phyloP scores from a whole-genome alignment of 2,797 vertebrate genomes.

The Melanotaenia parkinsoni region DNA sequence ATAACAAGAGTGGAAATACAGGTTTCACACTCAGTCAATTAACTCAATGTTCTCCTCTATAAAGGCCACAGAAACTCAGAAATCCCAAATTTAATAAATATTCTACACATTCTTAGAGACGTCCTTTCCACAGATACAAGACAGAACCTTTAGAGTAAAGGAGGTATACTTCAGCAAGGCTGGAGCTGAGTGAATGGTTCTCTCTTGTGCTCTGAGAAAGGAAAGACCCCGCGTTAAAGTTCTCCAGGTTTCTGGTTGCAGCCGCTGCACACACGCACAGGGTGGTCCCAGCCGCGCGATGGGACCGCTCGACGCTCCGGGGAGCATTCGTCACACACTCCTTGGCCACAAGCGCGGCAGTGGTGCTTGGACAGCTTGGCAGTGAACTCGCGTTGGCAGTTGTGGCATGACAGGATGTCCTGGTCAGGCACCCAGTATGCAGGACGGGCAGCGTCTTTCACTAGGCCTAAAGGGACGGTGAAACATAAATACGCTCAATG shows the following conservation, averaged over 20 bases:
- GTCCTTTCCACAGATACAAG: conserved; percentile 69
- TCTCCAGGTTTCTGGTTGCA: conserved; percentile 97
- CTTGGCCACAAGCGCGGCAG: conserved; percentile 97
- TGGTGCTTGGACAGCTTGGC: conserved; percentile 98
- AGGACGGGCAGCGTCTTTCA: conserved; percentile 97
- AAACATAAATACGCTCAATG: conserved; percentile 5
- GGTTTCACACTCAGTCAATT: conserved; percentile 69
- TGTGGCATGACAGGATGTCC: conserved; percentile 93
- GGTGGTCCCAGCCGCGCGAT: conserved; percentile 98
- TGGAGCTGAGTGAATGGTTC: conserved; percentile 64
- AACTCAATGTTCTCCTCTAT: conserved; percentile 72
- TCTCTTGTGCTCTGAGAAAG: conserved; percentile 60
- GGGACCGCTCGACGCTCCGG: conserved; percentile 91
- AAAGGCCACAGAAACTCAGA: conserved; percentile 77
- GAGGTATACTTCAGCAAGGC: conserved; percentile 68
- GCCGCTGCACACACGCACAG: conserved; percentile 92
- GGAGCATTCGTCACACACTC: conserved; percentile 97
- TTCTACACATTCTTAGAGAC: conserved; percentile 54
- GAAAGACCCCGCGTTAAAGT: conserved; percentile 86
- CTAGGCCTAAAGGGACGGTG: conserved; percentile 83
- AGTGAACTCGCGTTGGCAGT: conserved; percentile 94
- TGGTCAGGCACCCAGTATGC: conserved; percentile 99
- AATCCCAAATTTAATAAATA: conserved; percentile 63
- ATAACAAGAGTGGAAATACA: conserved; percentile 64
- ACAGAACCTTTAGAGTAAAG: conserved; percentile 63